phyloP scores from a whole-genome alignment of 2,797 vertebrate genomes.

The Gobionotothen gibberifrons region DNA sequence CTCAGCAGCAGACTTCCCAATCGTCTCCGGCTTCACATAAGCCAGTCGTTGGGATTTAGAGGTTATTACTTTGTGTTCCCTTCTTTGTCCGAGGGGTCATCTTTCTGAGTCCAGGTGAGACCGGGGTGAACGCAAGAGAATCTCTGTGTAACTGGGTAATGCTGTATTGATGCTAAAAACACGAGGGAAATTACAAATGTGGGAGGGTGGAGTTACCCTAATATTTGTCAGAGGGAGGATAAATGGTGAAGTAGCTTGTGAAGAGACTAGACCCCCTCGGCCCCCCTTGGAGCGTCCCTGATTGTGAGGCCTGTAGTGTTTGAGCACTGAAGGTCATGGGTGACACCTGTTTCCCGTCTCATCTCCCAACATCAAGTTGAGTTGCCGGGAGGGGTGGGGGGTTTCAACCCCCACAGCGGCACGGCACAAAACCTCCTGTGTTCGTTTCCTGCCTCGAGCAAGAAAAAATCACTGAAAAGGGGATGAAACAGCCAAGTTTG shows the following conservation, averaged over 20 bases:
- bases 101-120: constrained; percentile 62
- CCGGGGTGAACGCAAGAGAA: constrained; percentile 52
- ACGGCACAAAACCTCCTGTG: constrained; percentile 76
- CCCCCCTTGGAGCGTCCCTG: constrained; percentile 26
- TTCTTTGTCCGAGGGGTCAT: constrained; percentile 73
- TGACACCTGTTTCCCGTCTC: constrained; percentile 84
- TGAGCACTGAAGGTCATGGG: constrained; percentile 80
- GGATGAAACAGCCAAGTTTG: constrained; percentile 60
- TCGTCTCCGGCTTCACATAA: constrained; percentile 85
- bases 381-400: constrained; percentile 48
- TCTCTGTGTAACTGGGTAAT: constrained; percentile 25
- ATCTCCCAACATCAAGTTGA: constrained; percentile 80
- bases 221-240: constrained; percentile 39
- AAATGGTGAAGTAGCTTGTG: constrained; percentile 29
- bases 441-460: constrained; percentile 69
- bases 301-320: constrained; percentile 68
- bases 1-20: constrained; percentile 71
- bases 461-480: constrained; percentile 32
- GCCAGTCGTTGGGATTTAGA: constrained; percentile 77
- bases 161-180: constrained; percentile 52
- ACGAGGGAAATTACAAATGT: constrained; percentile 56
- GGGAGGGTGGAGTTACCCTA: constrained; percentile 44
- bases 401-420: constrained; percentile 48
- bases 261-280: background rate
- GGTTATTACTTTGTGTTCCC: constrained; percentile 78